These are phyloP conservation scores for Enteromius afrohamiltoni DNA, from an alignment of 2,797 vertebrate species.

Conservation along the genomic window DNA sequence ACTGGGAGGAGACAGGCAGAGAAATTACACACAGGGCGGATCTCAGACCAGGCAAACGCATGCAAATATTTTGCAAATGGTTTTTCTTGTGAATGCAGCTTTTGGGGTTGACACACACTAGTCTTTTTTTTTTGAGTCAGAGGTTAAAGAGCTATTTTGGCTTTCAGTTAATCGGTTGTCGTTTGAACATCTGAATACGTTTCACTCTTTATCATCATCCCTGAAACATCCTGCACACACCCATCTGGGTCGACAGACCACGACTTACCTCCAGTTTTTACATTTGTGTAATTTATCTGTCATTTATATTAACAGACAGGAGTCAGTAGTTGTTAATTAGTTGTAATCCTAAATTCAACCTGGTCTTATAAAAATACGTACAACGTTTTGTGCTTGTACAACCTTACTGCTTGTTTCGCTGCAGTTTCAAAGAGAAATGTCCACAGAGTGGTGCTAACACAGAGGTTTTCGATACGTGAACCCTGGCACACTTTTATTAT, in stretches of 20 bases:
- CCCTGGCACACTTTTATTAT: too few relatives aligned
- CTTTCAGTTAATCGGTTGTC: constrained; percentile 36
- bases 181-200: constrained; percentile 37
- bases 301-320: neutral
- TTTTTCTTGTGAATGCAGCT: constrained; percentile 33
- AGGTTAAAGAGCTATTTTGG: neutral
- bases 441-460: too few relatives aligned
- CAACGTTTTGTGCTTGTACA: too few relatives aligned
- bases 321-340: neutral
- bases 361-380: too few relatives aligned
- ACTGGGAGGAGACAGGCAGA: constrained; percentile 43
- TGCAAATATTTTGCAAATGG: constrained; percentile 58
- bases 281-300: neutral
- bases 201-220: constrained; percentile 49
- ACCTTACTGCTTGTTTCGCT: too few relatives aligned
- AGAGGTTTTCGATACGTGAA: too few relatives aligned
- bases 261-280: neutral
- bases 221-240: constrained; percentile 47
- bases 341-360: neutral
- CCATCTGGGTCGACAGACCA: constrained; percentile 11
- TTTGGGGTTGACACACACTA: neutral
- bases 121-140: constrained; percentile 29
- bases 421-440: too few relatives aligned
- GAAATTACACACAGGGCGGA: constrained; percentile 36
- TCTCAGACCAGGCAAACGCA: constrained; percentile 52